Evolutionary conservation across 2,888 invertebrate genomes (phyloP).

Genomic region (Keiferia lycopersicella): DNA sequence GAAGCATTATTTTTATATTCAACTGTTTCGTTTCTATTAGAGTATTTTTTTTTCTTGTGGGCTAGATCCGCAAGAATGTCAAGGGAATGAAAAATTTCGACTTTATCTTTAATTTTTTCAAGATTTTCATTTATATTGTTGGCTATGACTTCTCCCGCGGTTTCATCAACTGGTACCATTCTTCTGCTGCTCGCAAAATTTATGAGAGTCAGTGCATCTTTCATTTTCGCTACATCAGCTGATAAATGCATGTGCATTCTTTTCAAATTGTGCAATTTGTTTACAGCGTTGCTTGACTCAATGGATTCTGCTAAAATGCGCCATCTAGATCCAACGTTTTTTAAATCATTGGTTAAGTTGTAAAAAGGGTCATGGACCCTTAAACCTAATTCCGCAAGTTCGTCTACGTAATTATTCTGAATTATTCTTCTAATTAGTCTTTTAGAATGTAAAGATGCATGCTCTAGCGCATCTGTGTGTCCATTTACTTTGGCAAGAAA

Average conservation of each 20-base stretch:
- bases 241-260: slow-evolving; percentile 51
- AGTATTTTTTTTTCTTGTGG: no score
- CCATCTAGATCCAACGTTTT: slow-evolving; percentile 52
- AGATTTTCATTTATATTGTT: slow-evolving; percentile 39
- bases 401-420: slow-evolving; percentile 43
- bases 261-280: slow-evolving; percentile 53
- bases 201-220: slow-evolving; percentile 46
- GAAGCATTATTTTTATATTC: slow-evolving; percentile 44
- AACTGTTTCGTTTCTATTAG: background rate
- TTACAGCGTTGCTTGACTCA: slow-evolving; percentile 37
- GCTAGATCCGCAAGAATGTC: background rate
- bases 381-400: slow-evolving; percentile 37
- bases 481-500: slow-evolving; percentile 47
- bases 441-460: slow-evolving; percentile 43
- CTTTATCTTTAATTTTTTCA: slow-evolving; percentile 25
- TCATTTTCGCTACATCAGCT: slow-evolving; percentile 53
- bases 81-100: background rate
- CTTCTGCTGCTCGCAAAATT: slow-evolving; percentile 51
- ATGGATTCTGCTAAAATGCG: slow-evolving; percentile 41
- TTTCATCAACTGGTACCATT: slow-evolving; percentile 43
- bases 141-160: slow-evolving; percentile 39
- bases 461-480: slow-evolving; percentile 40
- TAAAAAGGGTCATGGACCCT: slow-evolving; percentile 43
- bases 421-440: slow-evolving; percentile 54
- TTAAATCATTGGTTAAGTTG: slow-evolving; percentile 49